phyloP scores from a whole-genome alignment of 1,140 invertebrate genomes.

The Drosophila saltans region DNA sequence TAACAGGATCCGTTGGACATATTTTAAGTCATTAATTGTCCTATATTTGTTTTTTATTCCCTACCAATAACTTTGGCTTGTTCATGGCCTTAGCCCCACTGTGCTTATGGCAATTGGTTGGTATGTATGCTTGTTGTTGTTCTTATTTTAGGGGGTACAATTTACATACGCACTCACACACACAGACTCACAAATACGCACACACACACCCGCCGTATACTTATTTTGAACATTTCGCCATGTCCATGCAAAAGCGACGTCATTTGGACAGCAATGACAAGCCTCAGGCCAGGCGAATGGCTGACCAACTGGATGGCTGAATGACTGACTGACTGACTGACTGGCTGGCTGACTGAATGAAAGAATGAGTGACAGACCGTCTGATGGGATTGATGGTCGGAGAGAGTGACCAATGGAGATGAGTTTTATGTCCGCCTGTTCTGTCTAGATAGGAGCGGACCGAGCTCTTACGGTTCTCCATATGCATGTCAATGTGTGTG shows the following conservation, averaged over 20 bases:
- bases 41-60: background rate
- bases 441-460: slow-evolving; percentile 71
- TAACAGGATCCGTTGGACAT: too few relatives aligned
- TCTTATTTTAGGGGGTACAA: slow-evolving; percentile 34
- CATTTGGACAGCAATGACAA: slow-evolving; percentile 59
- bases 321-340: slow-evolving; percentile 33
- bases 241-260: slow-evolving; percentile 63
- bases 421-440: slow-evolving; percentile 44
- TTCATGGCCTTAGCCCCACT: background rate
- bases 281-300: slow-evolving; percentile 39
- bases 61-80: background rate
- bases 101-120: slow-evolving; percentile 7
- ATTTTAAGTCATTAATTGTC: background rate
- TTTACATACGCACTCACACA: slow-evolving; percentile 63
- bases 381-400: slow-evolving; percentile 35
- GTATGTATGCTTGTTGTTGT: slow-evolving; percentile 26
- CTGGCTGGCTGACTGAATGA: slow-evolving; percentile 35
- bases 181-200: slow-evolving; percentile 19
- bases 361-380: slow-evolving; percentile 44
- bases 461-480: slow-evolving; percentile 1
- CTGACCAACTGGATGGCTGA: slow-evolving; percentile 40
- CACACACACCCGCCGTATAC: slow-evolving; percentile 54
- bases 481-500: slow-evolving; percentile 22
- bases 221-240: slow-evolving; percentile 79
- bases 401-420: slow-evolving; percentile 59